phyloP scores from a whole-genome alignment of 2,888 invertebrate species.

The Dyspetes luteomarginatus region DNA sequence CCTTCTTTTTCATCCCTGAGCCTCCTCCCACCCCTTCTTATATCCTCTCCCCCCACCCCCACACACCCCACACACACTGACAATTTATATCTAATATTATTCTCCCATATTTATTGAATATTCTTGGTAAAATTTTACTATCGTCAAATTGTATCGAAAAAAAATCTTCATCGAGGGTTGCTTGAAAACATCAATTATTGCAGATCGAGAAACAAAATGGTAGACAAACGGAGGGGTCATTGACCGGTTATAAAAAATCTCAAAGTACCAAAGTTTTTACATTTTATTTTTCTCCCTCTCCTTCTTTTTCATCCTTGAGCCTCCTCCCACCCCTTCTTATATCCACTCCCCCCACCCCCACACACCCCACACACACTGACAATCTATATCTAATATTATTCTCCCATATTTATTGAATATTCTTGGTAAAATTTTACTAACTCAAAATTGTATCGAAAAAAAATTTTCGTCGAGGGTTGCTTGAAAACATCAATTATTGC shows the following conservation, averaged over 20 bases:
- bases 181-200: constrained; percentile 1
- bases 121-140: neutral
- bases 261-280: constrained; percentile 41
- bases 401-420: constrained; percentile 1
- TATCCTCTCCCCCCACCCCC: constrained; percentile 55
- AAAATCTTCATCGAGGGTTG: constrained; percentile 2
- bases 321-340: constrained; percentile 59
- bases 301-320: neutral
- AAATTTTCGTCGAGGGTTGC: neutral
- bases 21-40: constrained; percentile 57
- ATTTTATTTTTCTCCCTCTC: constrained; percentile 21
- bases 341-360: constrained; percentile 52
- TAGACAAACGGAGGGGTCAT: neutral
- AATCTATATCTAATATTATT: neutral
- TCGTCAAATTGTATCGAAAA: neutral
- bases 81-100: neutral
- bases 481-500: constrained; percentile 7
- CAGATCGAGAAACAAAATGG: neutral
- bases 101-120: constrained; percentile 5
- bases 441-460: neutral
- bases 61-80: constrained; percentile 43
- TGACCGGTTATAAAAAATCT: neutral
- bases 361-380: constrained; percentile 40
- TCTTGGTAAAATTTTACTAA: neutral
- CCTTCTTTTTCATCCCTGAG: neutral